Base-by-base conservation (phyloP, 2,888 invertebrate species). In the Platerodrilus igneus region DNA sequence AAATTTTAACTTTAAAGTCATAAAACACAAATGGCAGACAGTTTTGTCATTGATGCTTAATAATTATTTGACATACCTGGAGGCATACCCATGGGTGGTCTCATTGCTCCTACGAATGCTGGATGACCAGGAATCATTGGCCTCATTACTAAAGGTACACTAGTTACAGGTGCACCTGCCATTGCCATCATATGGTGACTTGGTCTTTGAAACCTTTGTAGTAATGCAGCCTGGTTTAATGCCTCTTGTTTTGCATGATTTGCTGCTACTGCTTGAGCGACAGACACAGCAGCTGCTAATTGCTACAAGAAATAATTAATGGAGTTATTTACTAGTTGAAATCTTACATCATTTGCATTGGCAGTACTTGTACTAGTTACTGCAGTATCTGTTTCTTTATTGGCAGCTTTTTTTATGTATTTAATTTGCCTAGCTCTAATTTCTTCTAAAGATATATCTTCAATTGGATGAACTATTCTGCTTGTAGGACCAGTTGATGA, bases 381-480 rank as follows among this genome's bases (percentile, higher is more conserved):
- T 47, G 62, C 36, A 42, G 60, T 48, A 52, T 67, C 53, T 58
- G 62, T 47, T 50, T 63, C 42, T 60, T 67, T 54, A 48, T 63
- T 37, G 16, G 62, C 50, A 28, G 59, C 45, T 34, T 37, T 57
- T 43, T 51, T 62, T 2, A 60, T 67, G 43, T 90, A 90, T 59
- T 81, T 82, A 6, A 77, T 69, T 57, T 75, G 71, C 32, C 85
- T 71, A 5, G 89, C 83, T 31, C 85, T 73, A 51, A 87, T 78
- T 69, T 92, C 90, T 65, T 91, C 91, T 64, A 91, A 63, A 17
- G 94, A 94, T 35, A 92, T 80, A 67, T 93, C 92, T 66, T 95
- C 94, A 1, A 89, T 83, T 0, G 95, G 95, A 68, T 95, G 95
- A 53, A 95, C 79, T 38, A 95, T 94, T 70, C 86, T 86, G 59